A percentile compares a stretch with the other conserved stretches of the same genome.
Evolutionary conservation across 2,797 vertebrate genomes (phyloP).

Genomic region (Anableps anableps): DNA sequence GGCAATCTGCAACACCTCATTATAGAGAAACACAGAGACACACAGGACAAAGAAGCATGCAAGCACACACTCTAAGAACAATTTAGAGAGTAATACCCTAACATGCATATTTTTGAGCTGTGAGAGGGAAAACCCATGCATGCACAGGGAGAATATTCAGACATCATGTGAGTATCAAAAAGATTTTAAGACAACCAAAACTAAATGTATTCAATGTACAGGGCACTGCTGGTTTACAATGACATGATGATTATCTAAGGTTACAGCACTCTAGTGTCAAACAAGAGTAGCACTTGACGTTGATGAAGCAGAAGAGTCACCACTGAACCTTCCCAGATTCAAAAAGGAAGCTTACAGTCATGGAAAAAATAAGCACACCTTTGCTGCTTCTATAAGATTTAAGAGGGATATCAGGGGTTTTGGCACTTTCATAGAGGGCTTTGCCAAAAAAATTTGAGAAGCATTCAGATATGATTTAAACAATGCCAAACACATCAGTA

Average conservation of each 20-base stretch:
- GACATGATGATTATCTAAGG: conserved; percentile 39
- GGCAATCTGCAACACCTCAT: conserved; percentile 65
- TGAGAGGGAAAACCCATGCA: conserved; percentile 20
- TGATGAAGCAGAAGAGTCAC: neutral
- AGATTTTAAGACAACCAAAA: conserved; percentile 35
- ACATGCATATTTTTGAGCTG: conserved; percentile 31
- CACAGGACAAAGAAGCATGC: too few species aligned
- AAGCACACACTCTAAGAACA: neutral
- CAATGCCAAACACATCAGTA: neutral
- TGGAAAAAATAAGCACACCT: neutral
- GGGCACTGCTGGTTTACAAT: conserved; percentile 38
- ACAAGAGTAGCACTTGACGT: conserved; percentile 1
- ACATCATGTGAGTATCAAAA: conserved; percentile 13
- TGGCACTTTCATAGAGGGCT: too few species aligned
- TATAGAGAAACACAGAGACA: conserved; percentile 30
- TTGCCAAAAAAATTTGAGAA: too few species aligned
- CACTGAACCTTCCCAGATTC: neutral
- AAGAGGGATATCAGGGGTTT: too few species aligned
- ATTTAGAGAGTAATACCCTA: conserved; percentile 41
- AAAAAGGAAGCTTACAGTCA: neutral
- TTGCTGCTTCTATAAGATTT: too few species aligned
- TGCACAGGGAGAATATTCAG: neutral
- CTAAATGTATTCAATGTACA: conserved; percentile 20
- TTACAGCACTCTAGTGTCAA: conserved; percentile 24
- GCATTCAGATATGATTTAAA: neutral